Evolutionary conservation across 2,888 invertebrate genomes (phyloP).

Genomic region (Zele albiditarsus): DNA sequence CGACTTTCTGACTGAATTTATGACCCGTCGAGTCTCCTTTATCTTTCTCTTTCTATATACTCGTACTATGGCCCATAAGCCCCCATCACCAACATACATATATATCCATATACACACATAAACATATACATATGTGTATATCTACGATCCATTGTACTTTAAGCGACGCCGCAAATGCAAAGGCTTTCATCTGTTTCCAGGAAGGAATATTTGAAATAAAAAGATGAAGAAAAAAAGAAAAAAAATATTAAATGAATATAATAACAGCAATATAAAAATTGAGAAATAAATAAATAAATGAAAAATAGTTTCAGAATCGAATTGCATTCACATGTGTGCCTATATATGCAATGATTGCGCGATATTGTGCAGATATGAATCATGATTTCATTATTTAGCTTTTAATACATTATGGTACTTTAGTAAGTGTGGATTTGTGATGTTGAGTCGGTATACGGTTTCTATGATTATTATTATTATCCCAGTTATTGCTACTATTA

Average conservation of each 20-base stretch:
- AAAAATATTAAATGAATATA: not conserved
- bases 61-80: conserved; percentile 16
- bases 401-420: not conserved
- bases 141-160: conserved; percentile 34
- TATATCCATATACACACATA: not conserved
- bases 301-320: not conserved
- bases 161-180: conserved; percentile 23
- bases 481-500: too few species aligned
- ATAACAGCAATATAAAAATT: not conserved
- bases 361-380: conserved; percentile 7
- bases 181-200: conserved; percentile 33
- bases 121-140: not conserved
- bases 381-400: conserved; percentile 1
- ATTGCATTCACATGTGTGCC: not conserved
- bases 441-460: too few species aligned
- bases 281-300: conserved; percentile 11
- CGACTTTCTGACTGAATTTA: conserved; percentile 42
- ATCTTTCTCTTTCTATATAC: conserved; percentile 33
- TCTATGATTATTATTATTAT: too few species aligned
- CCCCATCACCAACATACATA: not conserved
- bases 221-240: not conserved
- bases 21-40: conserved; percentile 41
- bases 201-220: not conserved
- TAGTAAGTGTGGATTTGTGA: not conserved
- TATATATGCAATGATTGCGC: not conserved